Base-by-base conservation (phyloP, 2,888 invertebrate genomes). In the Phymatocera aterrima region DNA sequence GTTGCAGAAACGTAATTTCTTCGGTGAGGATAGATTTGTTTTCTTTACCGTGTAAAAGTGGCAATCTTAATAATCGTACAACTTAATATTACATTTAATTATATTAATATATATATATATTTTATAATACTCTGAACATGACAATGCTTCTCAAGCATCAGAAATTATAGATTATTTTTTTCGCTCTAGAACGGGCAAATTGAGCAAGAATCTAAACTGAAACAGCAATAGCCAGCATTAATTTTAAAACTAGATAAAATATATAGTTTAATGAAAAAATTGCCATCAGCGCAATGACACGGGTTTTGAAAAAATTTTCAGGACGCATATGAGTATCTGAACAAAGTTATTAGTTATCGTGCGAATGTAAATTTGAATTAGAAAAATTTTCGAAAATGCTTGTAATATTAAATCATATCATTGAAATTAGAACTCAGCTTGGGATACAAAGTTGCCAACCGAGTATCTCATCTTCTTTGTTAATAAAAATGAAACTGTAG, bases 191-290 rank as follows among this genome's bases (percentile, higher is more conserved):
- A 80, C 80, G 78, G 82, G 79, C 81, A 82, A 84, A 85, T 82
- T 81, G 79, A 80, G 79, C 81, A 85, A 84, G 81, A 85, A 84
- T 82, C 83, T 84, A 28, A 10, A 68, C 24, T 24, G 18, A 31
- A 51, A 48, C 79, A 85, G 85, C 81, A 85, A 85, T 85, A 85
- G 82, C 78, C 80, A 79, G 81, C 82, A 31, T 24, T 15, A 46
- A 28, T 8, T n/a, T 43, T 21, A 24, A 40, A 43, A 40, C 37
- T 46, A 24, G 46, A 43, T 28, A 24, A 68, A 43, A 24, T 21
- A 31, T 18, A 51, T 51, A 4, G 10, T 64, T 64, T 18, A 37
- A 34, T n/a, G 6, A 51, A 8, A 3, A 10, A 51, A 51, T 51
- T 51, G 51, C 51, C 21, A n/a, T n/a, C n/a, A n/a, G n/a, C n/a